A percentile compares a stretch with the other conserved stretches of the same genome.
These are phyloP conservation scores for Synanthedon vespiformis DNA, from an alignment of 2,888 invertebrate species.

Conservation along the genomic window DNA sequence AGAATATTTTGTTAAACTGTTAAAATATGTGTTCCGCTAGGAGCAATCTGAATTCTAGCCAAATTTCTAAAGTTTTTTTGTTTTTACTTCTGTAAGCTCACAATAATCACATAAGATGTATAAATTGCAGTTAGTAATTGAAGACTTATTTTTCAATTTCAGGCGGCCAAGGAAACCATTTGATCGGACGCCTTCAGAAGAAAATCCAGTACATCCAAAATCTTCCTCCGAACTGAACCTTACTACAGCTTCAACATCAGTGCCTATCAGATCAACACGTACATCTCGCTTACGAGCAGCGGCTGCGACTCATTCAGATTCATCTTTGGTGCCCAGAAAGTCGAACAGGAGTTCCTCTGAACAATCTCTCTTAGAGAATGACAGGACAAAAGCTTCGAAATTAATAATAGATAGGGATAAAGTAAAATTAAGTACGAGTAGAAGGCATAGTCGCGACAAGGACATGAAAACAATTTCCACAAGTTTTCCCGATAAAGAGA, in stretches of 20 bases:
- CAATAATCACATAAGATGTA: too few species aligned
- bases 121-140: too few species aligned
- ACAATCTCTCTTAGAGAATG: conserved; percentile 49
- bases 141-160: conserved; percentile 24
- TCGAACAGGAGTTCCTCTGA: conserved; percentile 55
- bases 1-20: too few species aligned
- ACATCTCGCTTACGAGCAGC: conserved; percentile 79
- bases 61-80: not conserved
- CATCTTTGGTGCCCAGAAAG: conserved; percentile 37
- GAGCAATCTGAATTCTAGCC: not conserved
- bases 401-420: conserved; percentile 58
- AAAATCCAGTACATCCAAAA: conserved; percentile 42
- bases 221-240: conserved; percentile 62
- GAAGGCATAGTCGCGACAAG: conserved; percentile 47
- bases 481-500: conserved; percentile 42
- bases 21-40: too few species aligned
- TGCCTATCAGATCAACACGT: conserved; percentile 77
- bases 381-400: conserved; percentile 45
- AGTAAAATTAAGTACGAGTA: conserved; percentile 23
- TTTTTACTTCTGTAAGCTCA: not conserved
- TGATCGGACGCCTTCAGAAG: conserved; percentile 40
- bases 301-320: conserved; percentile 53
- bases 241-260: conserved; percentile 52
- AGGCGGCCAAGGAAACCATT: conserved; percentile 43
- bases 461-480: conserved; percentile 40